These are phyloP conservation scores for Abscondita cerata DNA, from an alignment of 2,888 invertebrate species.

Conservation along the genomic window DNA sequence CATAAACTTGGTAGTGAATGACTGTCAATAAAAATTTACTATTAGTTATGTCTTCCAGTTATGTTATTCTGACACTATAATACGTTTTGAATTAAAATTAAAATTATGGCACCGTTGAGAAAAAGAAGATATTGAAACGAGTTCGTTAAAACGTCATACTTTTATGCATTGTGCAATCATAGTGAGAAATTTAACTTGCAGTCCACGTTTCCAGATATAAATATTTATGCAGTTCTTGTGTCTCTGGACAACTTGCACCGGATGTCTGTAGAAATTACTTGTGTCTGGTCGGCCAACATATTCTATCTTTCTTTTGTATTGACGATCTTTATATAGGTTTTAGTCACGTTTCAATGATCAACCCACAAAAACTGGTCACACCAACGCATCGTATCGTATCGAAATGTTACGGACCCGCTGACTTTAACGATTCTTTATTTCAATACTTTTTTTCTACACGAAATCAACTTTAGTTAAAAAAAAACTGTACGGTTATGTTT, in stretches of 20 bases:
- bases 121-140: neutral
- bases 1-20: too few species aligned
- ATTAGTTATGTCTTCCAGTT: too few species aligned
- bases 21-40: too few species aligned
- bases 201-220: constrained; percentile 38
- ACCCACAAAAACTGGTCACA: constrained; percentile 27
- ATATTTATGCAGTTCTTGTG: constrained; percentile 44
- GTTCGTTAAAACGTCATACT: constrained; percentile 1
- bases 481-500: too few species aligned
- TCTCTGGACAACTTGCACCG: constrained; percentile 39
- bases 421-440: too few species aligned
- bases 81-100: neutral
- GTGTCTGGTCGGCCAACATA: constrained; percentile 28
- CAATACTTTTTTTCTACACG: too few species aligned
- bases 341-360: constrained; percentile 22
- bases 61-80: too few species aligned
- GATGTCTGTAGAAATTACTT: constrained; percentile 35
- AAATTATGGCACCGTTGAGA: neutral
- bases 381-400: constrained; percentile 20
- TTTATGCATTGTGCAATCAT: constrained; percentile 26
- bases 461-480: too few species aligned
- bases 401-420: too few species aligned
- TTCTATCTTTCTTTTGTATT: constrained; percentile 20
- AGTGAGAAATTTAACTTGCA: constrained; percentile 32
- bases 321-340: constrained; percentile 21